phyloP scores from a whole-genome alignment of 2,113 vertebrate genomes.

The Charadrius vociferus region DNA sequence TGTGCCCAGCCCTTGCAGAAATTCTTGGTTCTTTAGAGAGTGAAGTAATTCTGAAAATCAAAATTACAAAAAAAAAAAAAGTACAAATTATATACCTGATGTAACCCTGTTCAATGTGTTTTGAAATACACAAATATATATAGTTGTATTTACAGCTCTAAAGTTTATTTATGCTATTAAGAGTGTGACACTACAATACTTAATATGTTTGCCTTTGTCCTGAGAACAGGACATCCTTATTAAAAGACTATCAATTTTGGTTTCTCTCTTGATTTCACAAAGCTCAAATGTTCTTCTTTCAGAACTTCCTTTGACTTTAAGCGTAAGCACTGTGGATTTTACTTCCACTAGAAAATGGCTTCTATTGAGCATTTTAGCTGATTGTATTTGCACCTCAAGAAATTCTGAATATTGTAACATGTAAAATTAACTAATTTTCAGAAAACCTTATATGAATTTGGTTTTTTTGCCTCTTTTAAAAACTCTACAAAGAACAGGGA shows the following conservation, averaged over 20 bases:
- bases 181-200: background rate
- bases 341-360: background rate
- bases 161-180: background rate
- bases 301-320: background rate
- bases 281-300: background rate
- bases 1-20: background rate
- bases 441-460: fast-evolving
- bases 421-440: background rate
- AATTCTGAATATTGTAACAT: background rate
- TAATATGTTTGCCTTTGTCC: background rate
- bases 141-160: background rate
- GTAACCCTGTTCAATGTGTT: background rate
- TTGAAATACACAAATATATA: background rate
- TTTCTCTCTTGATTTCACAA: background rate
- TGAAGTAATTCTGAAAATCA: background rate
- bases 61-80: background rate
- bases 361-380: background rate
- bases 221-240: background rate
- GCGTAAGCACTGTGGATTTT: background rate
- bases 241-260: background rate
- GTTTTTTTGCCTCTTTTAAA: background rate
- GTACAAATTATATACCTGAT: background rate
- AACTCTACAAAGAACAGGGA: background rate
- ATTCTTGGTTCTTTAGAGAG: background rate
- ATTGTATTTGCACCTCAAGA: background rate